A percentile compares a stretch with the other conserved stretches of the same genome.
Conservation (phyloP, 1,140 invertebrate species). For the Euglossa dilemma region DNA sequence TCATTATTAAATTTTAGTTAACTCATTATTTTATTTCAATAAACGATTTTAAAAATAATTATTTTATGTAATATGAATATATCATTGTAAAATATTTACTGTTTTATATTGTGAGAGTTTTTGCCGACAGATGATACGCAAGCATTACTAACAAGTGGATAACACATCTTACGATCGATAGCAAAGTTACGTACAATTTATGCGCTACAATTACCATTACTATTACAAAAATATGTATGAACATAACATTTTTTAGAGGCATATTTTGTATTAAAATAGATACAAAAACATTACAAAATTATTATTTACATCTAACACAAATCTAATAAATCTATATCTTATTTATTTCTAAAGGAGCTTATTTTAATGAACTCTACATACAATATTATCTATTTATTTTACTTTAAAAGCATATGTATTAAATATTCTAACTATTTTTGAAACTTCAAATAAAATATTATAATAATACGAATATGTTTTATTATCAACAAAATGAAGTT, state of each 20-base stretch:
- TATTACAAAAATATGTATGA: neutral
- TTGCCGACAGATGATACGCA: conserved; percentile 4
- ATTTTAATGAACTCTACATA: neutral
- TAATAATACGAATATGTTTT: no score
- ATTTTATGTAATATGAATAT: no score
- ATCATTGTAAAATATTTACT: no score
- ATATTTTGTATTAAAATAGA: neutral
- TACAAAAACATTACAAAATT: no score
- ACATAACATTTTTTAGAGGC: neutral
- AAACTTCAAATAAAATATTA: no score
- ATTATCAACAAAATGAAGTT: no score
- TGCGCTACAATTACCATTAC: neutral
- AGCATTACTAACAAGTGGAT: neutral
- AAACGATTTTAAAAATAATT: no score
- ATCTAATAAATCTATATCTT: neutral
- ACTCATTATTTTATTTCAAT: no score
- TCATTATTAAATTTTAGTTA: no score
- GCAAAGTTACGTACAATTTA: neutral
- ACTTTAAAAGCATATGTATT: neutral
- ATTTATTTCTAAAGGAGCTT: neutral
- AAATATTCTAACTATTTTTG: no score
- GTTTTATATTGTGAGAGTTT: conserved; percentile 4
- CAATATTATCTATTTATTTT: neutral
- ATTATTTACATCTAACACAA: no score
- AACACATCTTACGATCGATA: neutral